phyloP scores from a whole-genome alignment of 2,113 vertebrate species.

The Antennarius striatus region DNA sequence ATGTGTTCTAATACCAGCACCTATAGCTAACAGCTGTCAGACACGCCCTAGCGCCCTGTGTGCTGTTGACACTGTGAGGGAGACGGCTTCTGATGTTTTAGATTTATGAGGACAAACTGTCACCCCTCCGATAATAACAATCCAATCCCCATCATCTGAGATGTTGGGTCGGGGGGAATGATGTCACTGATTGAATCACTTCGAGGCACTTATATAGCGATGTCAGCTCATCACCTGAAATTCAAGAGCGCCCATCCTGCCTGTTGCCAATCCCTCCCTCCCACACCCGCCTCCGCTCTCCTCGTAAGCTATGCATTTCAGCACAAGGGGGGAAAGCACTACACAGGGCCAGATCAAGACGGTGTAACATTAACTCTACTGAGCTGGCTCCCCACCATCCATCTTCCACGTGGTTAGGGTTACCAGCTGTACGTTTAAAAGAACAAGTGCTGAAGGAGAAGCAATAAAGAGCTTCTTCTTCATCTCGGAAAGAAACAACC shows the following conservation, averaged over 20 bases:
- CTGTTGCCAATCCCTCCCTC: conserved; percentile 21
- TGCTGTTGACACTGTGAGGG: conserved; percentile 21
- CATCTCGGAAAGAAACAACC: conserved; percentile 67
- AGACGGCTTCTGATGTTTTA: conserved; percentile 11
- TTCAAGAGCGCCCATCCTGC: conserved; percentile 51
- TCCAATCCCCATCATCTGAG: conserved; percentile 60
- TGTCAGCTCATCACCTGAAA: conserved; percentile 64
- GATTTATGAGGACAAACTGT: conserved; percentile 16
- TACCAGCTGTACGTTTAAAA: conserved; percentile 88
- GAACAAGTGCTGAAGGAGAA: conserved; percentile 84
- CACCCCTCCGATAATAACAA: conserved; percentile 43
- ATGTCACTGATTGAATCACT: conserved; percentile 68
- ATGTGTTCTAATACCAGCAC: conserved; percentile 57
- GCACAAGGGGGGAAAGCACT: conserved; percentile 97
- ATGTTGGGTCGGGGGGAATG: conserved; percentile 50
- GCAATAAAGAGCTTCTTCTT: conserved; percentile 87
- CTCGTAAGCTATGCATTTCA: conserved; percentile 89
- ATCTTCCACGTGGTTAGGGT: conserved; percentile 86
- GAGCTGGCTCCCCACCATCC: conserved; percentile 81
- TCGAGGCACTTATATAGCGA: conserved; percentile 63
- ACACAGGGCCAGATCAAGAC: conserved; percentile 77
- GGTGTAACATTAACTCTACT: conserved; percentile 61
- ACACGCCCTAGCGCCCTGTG: conserved; percentile 3
- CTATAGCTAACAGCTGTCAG: conserved; percentile 18
- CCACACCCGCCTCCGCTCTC: not conserved